Evolutionary conservation across 2,888 invertebrate genomes (phyloP).

Genomic region (Agriopis marginaria): DNA sequence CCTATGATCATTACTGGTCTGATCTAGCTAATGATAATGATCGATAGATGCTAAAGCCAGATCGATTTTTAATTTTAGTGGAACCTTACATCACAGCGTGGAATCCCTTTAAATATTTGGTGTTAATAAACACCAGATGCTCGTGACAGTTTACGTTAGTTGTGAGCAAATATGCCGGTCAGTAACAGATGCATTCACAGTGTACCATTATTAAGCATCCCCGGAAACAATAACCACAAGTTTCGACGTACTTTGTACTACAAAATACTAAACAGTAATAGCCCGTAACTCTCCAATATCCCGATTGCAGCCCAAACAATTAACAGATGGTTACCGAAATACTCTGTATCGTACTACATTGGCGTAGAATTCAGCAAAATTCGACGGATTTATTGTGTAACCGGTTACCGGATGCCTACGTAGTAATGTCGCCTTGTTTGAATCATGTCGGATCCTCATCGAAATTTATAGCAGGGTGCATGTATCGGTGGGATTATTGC

Average conservation of each 20-base stretch:
- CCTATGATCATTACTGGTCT: not conserved
- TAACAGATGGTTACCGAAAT: conserved; percentile 42
- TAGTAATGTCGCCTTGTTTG: conserved; percentile 55
- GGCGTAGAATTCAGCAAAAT: conserved; percentile 26
- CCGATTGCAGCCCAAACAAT: conserved; percentile 34
- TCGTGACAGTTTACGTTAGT: not conserved
- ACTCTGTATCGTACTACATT: conserved; percentile 45
- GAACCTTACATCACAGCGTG: not conserved
- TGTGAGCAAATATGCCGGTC: conserved; percentile 1
- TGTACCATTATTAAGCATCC: not conserved
- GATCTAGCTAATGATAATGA: not conserved
- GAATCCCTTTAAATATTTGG: conserved; percentile 10
- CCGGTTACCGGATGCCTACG: conserved; percentile 49
- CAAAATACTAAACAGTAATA: not conserved
- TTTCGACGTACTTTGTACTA: not conserved
- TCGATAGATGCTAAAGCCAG: not conserved
- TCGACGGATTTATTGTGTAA: conserved; percentile 49
- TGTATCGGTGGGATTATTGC: conserved; percentile 33
- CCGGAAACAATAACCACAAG: conserved; percentile 2
- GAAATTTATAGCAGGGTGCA: conserved; percentile 41
- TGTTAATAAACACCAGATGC: conserved; percentile 5
- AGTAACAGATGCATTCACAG: conserved; percentile 6
- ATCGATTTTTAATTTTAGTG: not conserved
- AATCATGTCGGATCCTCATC: conserved; percentile 52
- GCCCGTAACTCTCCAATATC: conserved; percentile 1